Evolutionary conservation across 1,140 invertebrate genomes (phyloP).

Genomic region (Drosophila santomea): DNA sequence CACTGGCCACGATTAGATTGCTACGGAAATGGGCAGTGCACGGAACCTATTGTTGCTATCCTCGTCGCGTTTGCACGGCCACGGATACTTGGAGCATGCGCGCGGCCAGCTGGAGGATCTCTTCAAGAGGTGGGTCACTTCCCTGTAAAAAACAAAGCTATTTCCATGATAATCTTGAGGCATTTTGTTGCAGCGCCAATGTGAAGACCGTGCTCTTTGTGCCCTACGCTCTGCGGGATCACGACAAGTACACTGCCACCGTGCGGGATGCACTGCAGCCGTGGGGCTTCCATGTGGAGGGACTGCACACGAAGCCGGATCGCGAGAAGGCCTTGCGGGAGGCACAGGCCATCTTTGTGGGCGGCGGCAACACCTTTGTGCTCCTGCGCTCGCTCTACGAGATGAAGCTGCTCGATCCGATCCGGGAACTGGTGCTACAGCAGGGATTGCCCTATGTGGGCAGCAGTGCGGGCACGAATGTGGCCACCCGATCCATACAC

Average conservation of each 20-base stretch:
- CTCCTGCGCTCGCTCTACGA: constrained; percentile 90
- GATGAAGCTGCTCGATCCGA: constrained; percentile 88
- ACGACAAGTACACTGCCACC: constrained; percentile 89
- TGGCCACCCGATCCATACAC: constrained; percentile 92
- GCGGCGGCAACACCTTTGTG: constrained; percentile 92
- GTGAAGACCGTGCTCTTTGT: constrained; percentile 90
- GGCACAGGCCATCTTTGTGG: constrained; percentile 90
- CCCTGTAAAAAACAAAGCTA: no score
- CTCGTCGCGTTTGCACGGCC: constrained; percentile 89
- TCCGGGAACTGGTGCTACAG: constrained; percentile 87
- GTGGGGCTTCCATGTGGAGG: constrained; percentile 88
- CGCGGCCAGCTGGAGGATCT: constrained; percentile 87
- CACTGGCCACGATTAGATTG: constrained; percentile 32
- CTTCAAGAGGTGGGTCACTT: constrained; percentile 86
- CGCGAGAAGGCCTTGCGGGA: constrained; percentile 86
- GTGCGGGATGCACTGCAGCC: constrained; percentile 87
- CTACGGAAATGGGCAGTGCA: constrained; percentile 10
- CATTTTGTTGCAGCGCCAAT: constrained; percentile 85
- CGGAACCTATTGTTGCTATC: constrained; percentile 88
- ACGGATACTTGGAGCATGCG: constrained; percentile 89
- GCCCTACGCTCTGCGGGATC: constrained; percentile 90
- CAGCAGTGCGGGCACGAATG: constrained; percentile 93
- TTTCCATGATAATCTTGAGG: background rate
- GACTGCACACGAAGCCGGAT: constrained; percentile 87
- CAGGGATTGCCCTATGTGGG: constrained; percentile 91